Percentiles rank a stretch among this genome's conserved stretches.
phyloP scores from a whole-genome alignment of 2,888 invertebrate species.

The Eristalis tenax region DNA sequence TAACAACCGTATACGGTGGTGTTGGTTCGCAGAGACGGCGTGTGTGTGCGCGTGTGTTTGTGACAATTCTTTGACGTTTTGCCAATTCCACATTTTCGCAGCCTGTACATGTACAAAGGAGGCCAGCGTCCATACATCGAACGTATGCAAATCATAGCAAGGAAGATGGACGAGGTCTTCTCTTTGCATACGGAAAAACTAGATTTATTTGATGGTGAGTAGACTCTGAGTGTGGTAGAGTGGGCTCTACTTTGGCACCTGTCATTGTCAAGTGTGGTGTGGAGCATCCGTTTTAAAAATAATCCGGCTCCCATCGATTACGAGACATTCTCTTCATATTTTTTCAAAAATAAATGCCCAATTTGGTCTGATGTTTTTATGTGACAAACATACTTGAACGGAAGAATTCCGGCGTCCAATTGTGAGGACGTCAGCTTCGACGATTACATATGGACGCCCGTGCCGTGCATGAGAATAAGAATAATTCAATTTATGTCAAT shows the following conservation, averaged over 20 bases:
- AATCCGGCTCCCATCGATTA: not conserved
- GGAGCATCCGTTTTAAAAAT: slow-evolving; percentile 41
- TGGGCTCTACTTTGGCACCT: slow-evolving; percentile 27
- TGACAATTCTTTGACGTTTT: slow-evolving; percentile 65
- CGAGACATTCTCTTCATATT: not conserved
- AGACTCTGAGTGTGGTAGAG: not conserved
- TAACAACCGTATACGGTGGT: not conserved
- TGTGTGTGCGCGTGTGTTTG: slow-evolving; percentile 5
- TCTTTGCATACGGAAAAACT: slow-evolving; percentile 79
- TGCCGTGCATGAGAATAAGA: slow-evolving; percentile 1
- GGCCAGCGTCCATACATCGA: slow-evolving; percentile 45
- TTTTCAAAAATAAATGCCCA: not conserved
- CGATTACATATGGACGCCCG: no score
- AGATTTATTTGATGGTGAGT: slow-evolving; percentile 79
- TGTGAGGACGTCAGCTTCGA: no score
- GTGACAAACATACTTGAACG: not conserved
- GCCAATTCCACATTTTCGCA: slow-evolving; percentile 54
- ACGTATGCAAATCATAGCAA: slow-evolving; percentile 65
- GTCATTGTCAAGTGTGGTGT: slow-evolving; percentile 32
- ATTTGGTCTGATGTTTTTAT: not conserved
- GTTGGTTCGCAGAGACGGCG: not conserved
- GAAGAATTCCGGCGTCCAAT: not conserved
- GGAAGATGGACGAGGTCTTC: slow-evolving; percentile 80
- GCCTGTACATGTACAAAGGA: slow-evolving; percentile 49
- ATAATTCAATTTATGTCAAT: slow-evolving; percentile 26